Percentiles rank a stretch among this genome's conserved stretches.
phyloP scores from a whole-genome alignment of 2,888 invertebrate genomes.

The Yponomeuta sedellus region DNA sequence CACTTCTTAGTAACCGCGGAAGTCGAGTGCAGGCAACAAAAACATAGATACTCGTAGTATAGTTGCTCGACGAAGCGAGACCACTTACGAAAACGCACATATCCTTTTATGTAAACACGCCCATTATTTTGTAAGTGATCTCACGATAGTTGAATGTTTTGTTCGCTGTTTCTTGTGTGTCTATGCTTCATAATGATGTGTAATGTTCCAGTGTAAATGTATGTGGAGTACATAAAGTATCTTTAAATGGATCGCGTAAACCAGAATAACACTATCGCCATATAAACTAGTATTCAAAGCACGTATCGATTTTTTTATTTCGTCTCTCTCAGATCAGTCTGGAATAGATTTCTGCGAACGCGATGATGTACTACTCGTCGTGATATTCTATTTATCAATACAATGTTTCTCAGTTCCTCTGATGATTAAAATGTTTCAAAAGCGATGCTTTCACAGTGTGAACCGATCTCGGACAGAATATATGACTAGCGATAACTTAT shows the following conservation, averaged over 20 bases:
- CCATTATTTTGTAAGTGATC: not conserved
- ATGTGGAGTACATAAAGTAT: not conserved
- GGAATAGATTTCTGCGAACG: too few relatives aligned
- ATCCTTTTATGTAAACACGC: not conserved
- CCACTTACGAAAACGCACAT: not conserved
- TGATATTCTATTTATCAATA: too few relatives aligned
- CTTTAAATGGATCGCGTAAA: not conserved
- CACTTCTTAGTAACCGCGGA: not conserved
- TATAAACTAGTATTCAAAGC: not conserved
- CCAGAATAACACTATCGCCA: not conserved
- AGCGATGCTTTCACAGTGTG: too few relatives aligned
- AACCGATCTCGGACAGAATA: too few relatives aligned
- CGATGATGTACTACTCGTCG: too few relatives aligned
- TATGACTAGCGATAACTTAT: too few relatives aligned
- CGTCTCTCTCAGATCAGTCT: too few relatives aligned
- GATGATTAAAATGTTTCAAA: too few relatives aligned
- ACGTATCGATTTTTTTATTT: too few relatives aligned
- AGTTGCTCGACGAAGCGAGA: not conserved
- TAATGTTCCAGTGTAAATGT: not conserved
- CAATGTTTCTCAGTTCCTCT: too few relatives aligned
- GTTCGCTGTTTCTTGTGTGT: not conserved
- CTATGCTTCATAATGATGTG: not conserved
- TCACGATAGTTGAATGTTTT: not conserved
- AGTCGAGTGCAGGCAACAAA: not conserved
- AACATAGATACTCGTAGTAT: not conserved